These are phyloP conservation scores for Drosophila greeni DNA, from an alignment of 2,888 invertebrate species.

Conservation along the genomic window DNA sequence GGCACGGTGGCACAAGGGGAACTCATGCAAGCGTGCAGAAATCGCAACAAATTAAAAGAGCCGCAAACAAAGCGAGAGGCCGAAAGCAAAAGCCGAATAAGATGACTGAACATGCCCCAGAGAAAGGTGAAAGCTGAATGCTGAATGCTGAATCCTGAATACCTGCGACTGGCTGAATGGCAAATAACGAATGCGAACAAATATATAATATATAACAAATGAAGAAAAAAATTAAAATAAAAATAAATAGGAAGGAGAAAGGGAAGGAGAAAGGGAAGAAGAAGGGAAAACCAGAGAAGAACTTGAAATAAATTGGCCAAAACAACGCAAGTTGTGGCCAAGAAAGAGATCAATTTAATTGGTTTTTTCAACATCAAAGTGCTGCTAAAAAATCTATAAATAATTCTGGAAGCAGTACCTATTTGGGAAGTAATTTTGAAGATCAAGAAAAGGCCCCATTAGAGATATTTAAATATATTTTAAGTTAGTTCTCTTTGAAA, in stretches of 20 bases:
- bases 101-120: conserved; percentile 36
- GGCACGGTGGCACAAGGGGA: not conserved
- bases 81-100: conserved; percentile 38
- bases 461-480: not conserved
- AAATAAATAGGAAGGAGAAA: not conserved
- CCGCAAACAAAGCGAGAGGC: conserved; percentile 51
- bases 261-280: not conserved
- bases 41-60: conserved; percentile 71
- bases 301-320: conserved; percentile 29
- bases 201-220: conserved; percentile 4
- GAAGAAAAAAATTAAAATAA: conserved; percentile 5
- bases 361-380: conserved; percentile 1
- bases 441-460: not conserved
- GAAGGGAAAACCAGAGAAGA: conserved; percentile 6
- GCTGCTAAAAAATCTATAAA: not conserved
- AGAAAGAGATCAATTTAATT: conserved; percentile 22
- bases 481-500: no score
- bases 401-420: not conserved
- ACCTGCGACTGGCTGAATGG: conserved; percentile 6
- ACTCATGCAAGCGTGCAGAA: conserved; percentile 60
- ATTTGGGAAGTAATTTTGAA: not conserved
- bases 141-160: conserved; percentile 14
- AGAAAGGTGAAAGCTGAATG: conserved; percentile 13
- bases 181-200: conserved; percentile 12
- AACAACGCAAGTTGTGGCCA: conserved; percentile 10